phyloP scores from a whole-genome alignment of 2,113 vertebrate species.

The Parus major region DNA sequence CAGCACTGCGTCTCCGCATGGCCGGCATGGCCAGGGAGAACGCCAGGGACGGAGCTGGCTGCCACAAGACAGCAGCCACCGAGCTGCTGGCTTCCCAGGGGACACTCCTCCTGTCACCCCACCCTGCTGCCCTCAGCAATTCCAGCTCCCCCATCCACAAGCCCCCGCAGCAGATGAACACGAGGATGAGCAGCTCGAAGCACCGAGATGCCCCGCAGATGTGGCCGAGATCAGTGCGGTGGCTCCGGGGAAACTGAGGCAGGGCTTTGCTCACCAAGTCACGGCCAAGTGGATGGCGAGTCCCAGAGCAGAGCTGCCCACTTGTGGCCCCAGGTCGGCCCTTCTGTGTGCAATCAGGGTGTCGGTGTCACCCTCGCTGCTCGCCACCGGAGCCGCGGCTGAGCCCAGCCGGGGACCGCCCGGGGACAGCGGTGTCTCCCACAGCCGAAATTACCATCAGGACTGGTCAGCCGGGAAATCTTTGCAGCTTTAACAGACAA shows the following conservation, averaged over 20 bases:
- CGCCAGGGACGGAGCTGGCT: background rate
- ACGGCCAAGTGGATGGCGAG: background rate
- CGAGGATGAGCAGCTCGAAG: background rate
- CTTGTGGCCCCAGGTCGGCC: background rate
- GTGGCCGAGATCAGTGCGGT: background rate
- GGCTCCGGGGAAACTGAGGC: background rate
- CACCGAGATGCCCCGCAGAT: background rate
- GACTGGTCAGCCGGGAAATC: background rate
- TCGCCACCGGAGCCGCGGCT: fast-evolving
- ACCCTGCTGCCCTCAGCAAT: background rate
- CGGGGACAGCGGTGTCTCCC: background rate
- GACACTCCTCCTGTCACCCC: background rate
- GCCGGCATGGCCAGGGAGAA: background rate
- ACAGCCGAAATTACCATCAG: background rate
- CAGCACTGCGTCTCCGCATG: background rate
- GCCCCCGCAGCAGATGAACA: fast-evolving
- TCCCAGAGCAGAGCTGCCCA: background rate
- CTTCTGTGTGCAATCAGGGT: background rate
- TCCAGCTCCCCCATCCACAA: background rate
- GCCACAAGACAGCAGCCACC: background rate
- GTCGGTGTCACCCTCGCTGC: background rate
- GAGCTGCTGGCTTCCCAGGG: background rate
- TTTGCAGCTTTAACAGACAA: background rate
- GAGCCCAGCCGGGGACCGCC: background rate
- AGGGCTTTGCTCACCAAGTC: background rate